A percentile compares a stretch with the other conserved stretches of the same genome.
phyloP scores from a whole-genome alignment of 2,113 vertebrate species.

The Halcyon malimbica region DNA sequence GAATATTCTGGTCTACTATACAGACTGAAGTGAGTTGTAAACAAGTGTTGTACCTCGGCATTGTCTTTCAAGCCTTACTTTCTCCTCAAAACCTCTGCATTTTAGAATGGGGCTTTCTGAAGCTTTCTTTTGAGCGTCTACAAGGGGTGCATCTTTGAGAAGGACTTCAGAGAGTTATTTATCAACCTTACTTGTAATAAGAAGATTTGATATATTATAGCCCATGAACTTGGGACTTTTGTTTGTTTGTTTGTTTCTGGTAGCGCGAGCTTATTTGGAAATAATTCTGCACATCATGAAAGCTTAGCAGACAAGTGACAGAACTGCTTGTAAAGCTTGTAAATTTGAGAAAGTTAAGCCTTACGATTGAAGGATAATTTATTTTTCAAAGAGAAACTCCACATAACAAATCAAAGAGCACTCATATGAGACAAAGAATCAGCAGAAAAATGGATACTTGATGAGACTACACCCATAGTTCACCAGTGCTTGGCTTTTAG shows the following conservation, averaged over 20 bases:
- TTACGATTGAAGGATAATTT: background rate
- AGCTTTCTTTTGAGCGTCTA: background rate
- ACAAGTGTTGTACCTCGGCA: background rate
- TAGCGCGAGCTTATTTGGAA: background rate
- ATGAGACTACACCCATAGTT: background rate
- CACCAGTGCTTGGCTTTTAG: background rate
- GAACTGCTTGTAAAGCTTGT: background rate
- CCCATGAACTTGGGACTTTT: background rate
- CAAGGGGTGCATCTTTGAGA: background rate
- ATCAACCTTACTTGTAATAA: background rate
- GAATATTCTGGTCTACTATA: background rate
- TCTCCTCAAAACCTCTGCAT: background rate
- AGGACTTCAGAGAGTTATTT: background rate
- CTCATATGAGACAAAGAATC: background rate
- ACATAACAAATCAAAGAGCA: background rate
- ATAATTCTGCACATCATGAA: background rate
- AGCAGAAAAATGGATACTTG: constrained; percentile 1
- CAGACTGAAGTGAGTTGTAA: background rate
- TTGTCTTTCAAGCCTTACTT: background rate
- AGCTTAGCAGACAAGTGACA: background rate
- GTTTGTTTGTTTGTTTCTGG: background rate
- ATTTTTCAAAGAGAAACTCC: background rate
- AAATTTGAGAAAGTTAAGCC: background rate
- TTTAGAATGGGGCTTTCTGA: background rate
- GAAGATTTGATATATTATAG: background rate